A percentile compares a stretch with the other conserved stretches of the same genome.
Conservation (phyloP, 2,888 invertebrate genomes). For the Metellina segmentata region DNA sequence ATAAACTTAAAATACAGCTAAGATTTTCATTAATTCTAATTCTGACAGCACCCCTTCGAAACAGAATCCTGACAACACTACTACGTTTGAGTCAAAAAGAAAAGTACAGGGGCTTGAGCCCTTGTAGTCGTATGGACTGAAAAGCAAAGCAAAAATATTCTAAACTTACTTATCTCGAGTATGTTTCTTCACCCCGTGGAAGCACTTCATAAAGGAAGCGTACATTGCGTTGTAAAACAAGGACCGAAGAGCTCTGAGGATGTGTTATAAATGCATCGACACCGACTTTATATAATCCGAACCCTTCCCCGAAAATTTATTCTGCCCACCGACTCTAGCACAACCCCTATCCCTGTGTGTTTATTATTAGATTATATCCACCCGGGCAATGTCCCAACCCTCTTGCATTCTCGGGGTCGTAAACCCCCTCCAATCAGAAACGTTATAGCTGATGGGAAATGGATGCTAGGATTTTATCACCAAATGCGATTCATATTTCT, state of each 20-base stretch:
- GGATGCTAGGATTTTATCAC: conserved; percentile 37
- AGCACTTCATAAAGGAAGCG: conserved; percentile 43
- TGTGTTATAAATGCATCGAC: background rate
- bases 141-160: too few relatives aligned
- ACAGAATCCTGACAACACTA: too few relatives aligned
- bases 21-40: too few relatives aligned
- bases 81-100: too few relatives aligned
- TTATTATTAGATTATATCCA: conserved; percentile 29
- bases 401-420: conserved; percentile 26
- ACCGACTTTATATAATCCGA: conserved; percentile 26
- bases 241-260: background rate
- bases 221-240: conserved; percentile 16
- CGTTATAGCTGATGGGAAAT: conserved; percentile 28
- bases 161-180: conserved; percentile 56
- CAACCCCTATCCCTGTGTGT: conserved; percentile 5
- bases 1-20: too few relatives aligned
- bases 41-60: too few relatives aligned
- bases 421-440: conserved; percentile 67
- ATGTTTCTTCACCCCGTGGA: conserved; percentile 39
- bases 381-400: conserved; percentile 5
- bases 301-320: conserved; percentile 45
- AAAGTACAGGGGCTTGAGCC: too few relatives aligned
- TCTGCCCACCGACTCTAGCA: conserved; percentile 11
- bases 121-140: too few relatives aligned
- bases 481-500: conserved; percentile 47